Base-by-base conservation (phyloP, 2,888 invertebrate genomes). In the Troides oblongomaculatus region DNA sequence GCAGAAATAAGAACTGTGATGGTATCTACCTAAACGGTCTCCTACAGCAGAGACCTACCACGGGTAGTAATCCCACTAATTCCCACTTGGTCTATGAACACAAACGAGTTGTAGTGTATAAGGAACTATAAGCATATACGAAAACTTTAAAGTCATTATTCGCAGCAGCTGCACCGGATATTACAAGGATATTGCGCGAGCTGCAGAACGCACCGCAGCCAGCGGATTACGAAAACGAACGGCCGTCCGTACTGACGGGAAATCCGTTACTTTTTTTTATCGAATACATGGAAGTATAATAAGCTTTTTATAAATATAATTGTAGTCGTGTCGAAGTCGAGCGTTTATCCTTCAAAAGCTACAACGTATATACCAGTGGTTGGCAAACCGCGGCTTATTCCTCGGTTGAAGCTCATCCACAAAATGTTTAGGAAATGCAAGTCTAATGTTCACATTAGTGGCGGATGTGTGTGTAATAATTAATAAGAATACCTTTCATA, bases 121-220 rank as follows among this genome's bases (percentile, higher is more conserved):
- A 60, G 36, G 14, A 50, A 58, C 62, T 53, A 62, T 65, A 63
- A 66, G 57, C 62, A 46, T 66, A 57, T 60, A 59, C 30, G 58
- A 59, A 63, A 62, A 53, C 53, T 66, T 70, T 60, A 60, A 59
- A 53, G 58, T 68, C 1, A 63, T 70, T 66, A 70, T 64, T 56
- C 18, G 56, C 1, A 7, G 70, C 70, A 70, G 70, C 70, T 70
- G 70, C 66, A 56, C 70, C 70, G 70, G 70, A 70, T 66, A 70
- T 66, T 58, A 50, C 46, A 23, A 63, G 68, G 63, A 66, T 66
- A 66, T 66, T 66, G 66, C 57, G 57, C 58, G 23, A 30, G 18
- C 21, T 69, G 63, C 70, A 60, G 59, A 59, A 62, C 57, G 66
- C 62, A 67, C 23, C 36, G 60, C 64, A 64, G 64, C 6, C 17